Evolutionary conservation across 2,113 vertebrate species (phyloP), one percentile per base, ranked within the genome.

Genomic region (Beaufortia kweichowensis): DNA sequence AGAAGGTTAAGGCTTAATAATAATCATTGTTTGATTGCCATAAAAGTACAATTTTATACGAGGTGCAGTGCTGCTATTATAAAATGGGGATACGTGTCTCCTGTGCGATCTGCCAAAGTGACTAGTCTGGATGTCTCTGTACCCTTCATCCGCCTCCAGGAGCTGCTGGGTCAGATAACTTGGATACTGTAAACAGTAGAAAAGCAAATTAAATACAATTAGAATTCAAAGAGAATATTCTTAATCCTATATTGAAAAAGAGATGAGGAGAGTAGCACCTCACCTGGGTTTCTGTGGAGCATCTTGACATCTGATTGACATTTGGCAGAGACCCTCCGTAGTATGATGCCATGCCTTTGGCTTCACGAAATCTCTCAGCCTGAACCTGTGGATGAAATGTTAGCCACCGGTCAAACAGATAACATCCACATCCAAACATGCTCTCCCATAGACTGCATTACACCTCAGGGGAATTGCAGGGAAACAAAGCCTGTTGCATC

Each of bases 301-400:
- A 87, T 33, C 86, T 91, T 83, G 91, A 90, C 1, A 95, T 93
- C 91, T 95, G 94, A 87, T 95, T 95, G 84, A 95, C 94, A 2
- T 95, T 94, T 83, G 94, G 94, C 82, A 95, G 86, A 14, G 93
- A 95, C 14, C 94, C 94, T 10, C 94, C 91, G 12, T 94, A 95
- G 78, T 92, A 94, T 1, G 91, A 90, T 0, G 90, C 90, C 61
- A 92, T 82, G 69, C 89, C 92, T 65, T 91, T 90, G 0, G 92
- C 90, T 87, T 95, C 85, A 1, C 91, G 85, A 33, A 94, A 86
- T 82, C 92, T 94, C 80, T 95, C 93, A 0, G 93, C 93, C 89
- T 95, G 93, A 82, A 95, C 85, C 94, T 95, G 88, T 65, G 19
- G 17, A 28, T 12, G 24, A 17, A 74, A 48, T 14, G 21, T 12